Base-by-base conservation (phyloP, 2,113 vertebrate genomes). In the Nycticebus coucang region DNA sequence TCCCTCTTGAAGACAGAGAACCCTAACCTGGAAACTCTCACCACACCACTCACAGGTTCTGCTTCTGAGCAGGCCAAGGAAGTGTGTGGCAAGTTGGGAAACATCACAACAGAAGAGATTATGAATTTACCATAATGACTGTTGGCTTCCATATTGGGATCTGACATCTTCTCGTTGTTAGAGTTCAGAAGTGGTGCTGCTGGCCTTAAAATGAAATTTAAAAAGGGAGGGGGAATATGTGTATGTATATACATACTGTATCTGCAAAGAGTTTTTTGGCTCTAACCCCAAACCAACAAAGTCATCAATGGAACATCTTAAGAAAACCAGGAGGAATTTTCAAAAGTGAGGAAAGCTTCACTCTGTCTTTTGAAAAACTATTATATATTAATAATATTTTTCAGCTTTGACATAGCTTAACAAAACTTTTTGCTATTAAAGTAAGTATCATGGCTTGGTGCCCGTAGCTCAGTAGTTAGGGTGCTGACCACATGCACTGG, bases 141-240 rank as follows among this genome's bases (percentile, higher is more conserved):
- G 92, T 95, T 97, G 66, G 97, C 97, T 95, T 98, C 98, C 8
- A 96, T 74, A 35, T 66, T 90, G 83, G 97, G 91, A 91, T 98
- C 97, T 8, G 98, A 94, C 72, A 97, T 62, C 95, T 98, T 99
- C 91, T 98, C 98, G 33, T 3, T 98, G 93, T 97, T 94, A 57
- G 96, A 96, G 84, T 97, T 98, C 94, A 98, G 91, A 97, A 98
- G 78, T 55, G 98, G 97, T 62, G 41, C 96, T 64, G 95, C 96
- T 64, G 98, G 95, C 95, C 97, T 98, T 97, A 37, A 96, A 81
- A 96, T 13, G 21, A 89, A 95, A 97, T 92, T 98, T 97, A 84
- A 95, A 98, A 98, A 96, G 59, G 37, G 97, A 95, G 92, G n/a
- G 80, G 62, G 11, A 35, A 69, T 1, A 74, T 22, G 50, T 12